phyloP scores from a whole-genome alignment of 2,113 vertebrate species.

The Lycaon pictus region DNA sequence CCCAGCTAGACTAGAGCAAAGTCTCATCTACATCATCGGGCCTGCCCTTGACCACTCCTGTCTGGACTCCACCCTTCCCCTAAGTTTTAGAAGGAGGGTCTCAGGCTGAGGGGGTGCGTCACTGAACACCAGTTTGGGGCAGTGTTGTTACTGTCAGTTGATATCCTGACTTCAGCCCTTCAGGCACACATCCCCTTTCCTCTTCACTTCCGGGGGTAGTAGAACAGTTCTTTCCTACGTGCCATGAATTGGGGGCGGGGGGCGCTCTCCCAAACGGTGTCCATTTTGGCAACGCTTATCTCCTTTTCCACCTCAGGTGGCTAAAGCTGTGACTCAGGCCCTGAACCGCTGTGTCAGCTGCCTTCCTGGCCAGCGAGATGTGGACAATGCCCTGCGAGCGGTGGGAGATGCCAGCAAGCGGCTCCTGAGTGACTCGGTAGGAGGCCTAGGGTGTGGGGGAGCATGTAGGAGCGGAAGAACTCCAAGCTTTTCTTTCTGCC shows the following conservation, averaged over 20 bases:
- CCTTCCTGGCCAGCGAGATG: slow-evolving; percentile 96
- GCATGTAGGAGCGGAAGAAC: neutral
- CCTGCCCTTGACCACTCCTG: neutral
- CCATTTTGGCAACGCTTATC: neutral
- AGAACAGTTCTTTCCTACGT: neutral
- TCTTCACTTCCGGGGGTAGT: neutral
- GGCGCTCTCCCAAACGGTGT: neutral
- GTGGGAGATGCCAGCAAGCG: slow-evolving; percentile 98
- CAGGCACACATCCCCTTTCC: neutral
- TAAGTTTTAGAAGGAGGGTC: neutral
- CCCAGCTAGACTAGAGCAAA: neutral
- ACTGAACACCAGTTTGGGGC: neutral
- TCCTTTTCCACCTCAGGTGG: slow-evolving; percentile 90
- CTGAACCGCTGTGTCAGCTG: slow-evolving; percentile 97
- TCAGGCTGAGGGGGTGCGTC: neutral
- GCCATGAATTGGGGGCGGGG: neutral
- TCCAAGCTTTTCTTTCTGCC: neutral
- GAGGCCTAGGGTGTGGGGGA: neutral
- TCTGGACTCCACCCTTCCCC: neutral
- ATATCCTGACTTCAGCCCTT: neutral
- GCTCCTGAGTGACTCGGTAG: slow-evolving; percentile 91
- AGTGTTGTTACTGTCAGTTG: neutral
- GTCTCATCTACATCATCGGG: neutral
- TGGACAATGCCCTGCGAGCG: slow-evolving; percentile 95
- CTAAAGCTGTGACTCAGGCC: slow-evolving; percentile 97